phyloP scores from a whole-genome alignment of 1,140 invertebrate species.

The Zophobas atratus region DNA sequence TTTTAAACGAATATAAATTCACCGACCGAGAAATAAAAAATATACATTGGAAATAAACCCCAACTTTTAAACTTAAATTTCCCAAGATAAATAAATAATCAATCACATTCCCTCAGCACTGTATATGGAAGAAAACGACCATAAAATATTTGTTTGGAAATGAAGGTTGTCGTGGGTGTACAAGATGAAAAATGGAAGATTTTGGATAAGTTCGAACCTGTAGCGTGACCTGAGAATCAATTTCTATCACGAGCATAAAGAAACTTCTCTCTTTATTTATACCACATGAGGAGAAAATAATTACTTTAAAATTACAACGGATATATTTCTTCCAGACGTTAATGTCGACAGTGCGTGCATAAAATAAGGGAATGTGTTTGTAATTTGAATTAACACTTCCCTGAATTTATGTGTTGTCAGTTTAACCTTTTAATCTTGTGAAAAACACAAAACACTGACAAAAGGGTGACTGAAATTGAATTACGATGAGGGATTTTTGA shows the following conservation, averaged over 20 bases:
- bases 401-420: neutral
- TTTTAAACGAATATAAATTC: too few species aligned
- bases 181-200: neutral
- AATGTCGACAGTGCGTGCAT: neutral
- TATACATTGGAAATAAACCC: too few species aligned
- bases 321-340: neutral
- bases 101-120: neutral
- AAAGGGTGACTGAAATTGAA: neutral
- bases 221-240: neutral
- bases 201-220: neutral
- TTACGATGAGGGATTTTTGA: neutral
- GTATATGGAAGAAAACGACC: neutral
- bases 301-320: neutral
- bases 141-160: neutral
- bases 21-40: too few species aligned
- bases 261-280: neutral
- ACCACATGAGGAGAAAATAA: neutral
- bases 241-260: neutral
- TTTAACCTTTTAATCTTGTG: neutral
- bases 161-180: neutral
- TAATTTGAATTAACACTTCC: neutral
- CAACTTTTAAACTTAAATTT: too few species aligned
- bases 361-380: neutral
- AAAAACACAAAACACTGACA: neutral
- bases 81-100: neutral